Conservation (phyloP, 2,113 vertebrate species). For the Spea bombifrons region DNA sequence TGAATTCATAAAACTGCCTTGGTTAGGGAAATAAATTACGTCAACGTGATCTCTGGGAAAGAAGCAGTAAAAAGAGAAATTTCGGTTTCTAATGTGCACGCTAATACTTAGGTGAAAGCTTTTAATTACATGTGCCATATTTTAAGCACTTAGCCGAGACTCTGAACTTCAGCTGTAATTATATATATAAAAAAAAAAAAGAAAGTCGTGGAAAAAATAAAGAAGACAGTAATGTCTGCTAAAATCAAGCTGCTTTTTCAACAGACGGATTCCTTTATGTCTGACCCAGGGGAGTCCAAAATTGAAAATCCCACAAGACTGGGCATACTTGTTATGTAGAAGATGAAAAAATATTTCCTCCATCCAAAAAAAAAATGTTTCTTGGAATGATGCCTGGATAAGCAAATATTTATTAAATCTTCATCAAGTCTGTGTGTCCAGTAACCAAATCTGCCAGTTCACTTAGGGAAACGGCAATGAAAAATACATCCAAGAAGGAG, state of each 20-base stretch:
- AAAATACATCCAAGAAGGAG: neutral
- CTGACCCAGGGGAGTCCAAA: neutral
- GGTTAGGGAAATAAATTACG: slow-evolving; percentile 66
- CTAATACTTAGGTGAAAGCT: slow-evolving; percentile 53
- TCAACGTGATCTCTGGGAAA: slow-evolving; percentile 56
- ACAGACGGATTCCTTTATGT: slow-evolving; percentile 6
- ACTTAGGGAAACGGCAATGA: neutral
- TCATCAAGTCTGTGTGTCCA: neutral
- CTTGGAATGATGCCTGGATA: neutral
- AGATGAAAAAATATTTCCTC: neutral
- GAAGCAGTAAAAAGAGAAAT: slow-evolving; percentile 51
- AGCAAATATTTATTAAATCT: slow-evolving; percentile 4
- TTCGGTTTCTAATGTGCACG: slow-evolving; percentile 53
- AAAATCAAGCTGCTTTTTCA: neutral
- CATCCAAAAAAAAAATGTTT: neutral
- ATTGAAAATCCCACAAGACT: neutral
- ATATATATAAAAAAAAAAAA: neutral
- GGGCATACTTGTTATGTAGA: neutral
- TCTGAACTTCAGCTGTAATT: neutral
- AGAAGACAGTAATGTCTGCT: slow-evolving; percentile 4
- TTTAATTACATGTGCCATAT: slow-evolving; percentile 50
- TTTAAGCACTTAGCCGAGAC: slow-evolving; percentile 52
- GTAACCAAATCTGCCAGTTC: neutral
- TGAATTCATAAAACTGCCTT: slow-evolving; percentile 64
- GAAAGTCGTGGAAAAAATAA: neutral